Evolutionary conservation across 2,888 invertebrate species (phyloP).

Genomic region (Lysandra bellargus): DNA sequence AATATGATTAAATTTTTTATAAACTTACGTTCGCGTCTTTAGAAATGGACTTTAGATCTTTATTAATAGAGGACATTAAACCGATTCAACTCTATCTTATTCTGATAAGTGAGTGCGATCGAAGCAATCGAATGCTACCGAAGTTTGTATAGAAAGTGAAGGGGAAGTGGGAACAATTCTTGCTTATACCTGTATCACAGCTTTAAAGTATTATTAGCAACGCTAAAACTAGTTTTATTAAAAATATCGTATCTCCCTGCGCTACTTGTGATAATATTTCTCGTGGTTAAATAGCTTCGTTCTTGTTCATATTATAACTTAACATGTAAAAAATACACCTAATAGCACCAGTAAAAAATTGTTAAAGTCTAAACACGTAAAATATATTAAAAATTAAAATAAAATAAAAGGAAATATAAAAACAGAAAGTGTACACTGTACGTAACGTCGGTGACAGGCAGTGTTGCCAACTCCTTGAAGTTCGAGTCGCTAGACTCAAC

Average conservation of each 20-base stretch:
- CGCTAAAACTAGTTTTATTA: conserved; percentile 37
- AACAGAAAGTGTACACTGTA: background rate
- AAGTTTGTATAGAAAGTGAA: conserved; percentile 40
- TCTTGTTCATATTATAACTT: background rate
- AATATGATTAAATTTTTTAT: conserved; percentile 5
- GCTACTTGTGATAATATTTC: background rate
- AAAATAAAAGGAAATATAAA: background rate
- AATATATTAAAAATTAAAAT: background rate
- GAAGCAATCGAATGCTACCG: conserved; percentile 23
- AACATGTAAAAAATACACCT: background rate
- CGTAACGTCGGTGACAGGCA: too few relatives aligned
- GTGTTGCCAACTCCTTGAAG: too few relatives aligned
- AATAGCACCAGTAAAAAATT: background rate
- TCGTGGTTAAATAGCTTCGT: background rate
- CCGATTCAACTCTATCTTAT: conserved; percentile 36
- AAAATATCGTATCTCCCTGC: conserved; percentile 4
- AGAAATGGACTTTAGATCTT: conserved; percentile 46
- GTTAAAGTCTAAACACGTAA: background rate
- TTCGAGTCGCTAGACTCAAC: too few relatives aligned
- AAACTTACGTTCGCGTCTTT: conserved; percentile 45
- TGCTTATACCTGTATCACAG: conserved; percentile 34
- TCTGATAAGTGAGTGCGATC: conserved; percentile 37
- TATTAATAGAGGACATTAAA: conserved; percentile 48
- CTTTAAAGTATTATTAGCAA: conserved; percentile 35
- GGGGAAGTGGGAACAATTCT: conserved; percentile 42